phyloP scores from a whole-genome alignment of 2,797 vertebrate species.

The Gephyroberyx darwinii region DNA sequence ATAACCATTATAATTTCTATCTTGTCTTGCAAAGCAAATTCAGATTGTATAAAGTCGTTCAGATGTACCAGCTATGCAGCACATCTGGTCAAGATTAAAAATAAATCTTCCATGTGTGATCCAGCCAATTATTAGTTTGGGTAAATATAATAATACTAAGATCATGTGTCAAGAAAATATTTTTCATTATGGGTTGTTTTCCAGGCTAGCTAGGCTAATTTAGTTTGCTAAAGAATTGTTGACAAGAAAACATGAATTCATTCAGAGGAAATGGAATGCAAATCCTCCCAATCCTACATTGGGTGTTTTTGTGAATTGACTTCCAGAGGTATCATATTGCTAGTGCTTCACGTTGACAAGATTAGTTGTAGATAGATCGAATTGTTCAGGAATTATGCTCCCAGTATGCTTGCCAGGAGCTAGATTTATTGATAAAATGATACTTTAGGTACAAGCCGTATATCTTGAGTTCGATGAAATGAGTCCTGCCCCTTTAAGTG shows the following conservation, averaged over 20 bases:
- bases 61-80: background rate
- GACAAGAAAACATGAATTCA: constrained; percentile 27
- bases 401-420: constrained; percentile 2
- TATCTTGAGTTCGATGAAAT: constrained; percentile 39
- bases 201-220: constrained; percentile 5
- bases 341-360: constrained; percentile 35
- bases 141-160: background rate
- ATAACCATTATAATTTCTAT: background rate
- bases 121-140: background rate
- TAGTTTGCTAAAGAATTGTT: constrained; percentile 11
- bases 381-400: constrained; percentile 15
- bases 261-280: constrained; percentile 21
- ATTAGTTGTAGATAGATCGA: constrained; percentile 18
- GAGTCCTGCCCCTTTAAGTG: constrained; percentile 82
- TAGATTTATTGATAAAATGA: constrained; percentile 26
- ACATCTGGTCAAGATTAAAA: background rate
- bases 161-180: background rate
- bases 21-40: background rate
- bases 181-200: constrained; percentile 16
- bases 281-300: constrained; percentile 9
- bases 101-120: background rate
- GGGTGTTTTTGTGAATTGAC: constrained; percentile 31
- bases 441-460: constrained; percentile 16
- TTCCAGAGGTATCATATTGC: constrained; percentile 19
- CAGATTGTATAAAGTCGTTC: background rate